A percentile compares a stretch with the other conserved stretches of the same genome.
These are phyloP conservation scores for Recurvirostra avosetta DNA, from an alignment of 2,113 vertebrate species.

Conservation along the genomic window DNA sequence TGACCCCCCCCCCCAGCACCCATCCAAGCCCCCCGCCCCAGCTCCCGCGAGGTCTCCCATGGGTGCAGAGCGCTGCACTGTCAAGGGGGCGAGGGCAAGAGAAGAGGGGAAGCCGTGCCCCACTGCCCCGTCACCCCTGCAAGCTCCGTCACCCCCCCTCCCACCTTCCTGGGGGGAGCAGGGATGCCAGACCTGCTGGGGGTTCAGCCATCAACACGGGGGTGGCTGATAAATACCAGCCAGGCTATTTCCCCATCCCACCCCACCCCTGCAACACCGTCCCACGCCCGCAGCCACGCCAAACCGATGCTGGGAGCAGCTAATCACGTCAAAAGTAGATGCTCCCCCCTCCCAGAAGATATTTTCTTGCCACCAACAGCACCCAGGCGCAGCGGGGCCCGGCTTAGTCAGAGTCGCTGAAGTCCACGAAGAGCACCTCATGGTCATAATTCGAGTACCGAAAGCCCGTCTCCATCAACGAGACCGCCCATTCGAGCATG, in stretches of 20 bases:
- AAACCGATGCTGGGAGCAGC: background rate
- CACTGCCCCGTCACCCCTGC: background rate
- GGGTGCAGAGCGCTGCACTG: background rate
- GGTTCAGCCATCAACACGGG: fast-evolving
- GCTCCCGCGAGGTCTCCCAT: background rate
- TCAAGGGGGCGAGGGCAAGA: fast-evolving
- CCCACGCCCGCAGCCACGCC: background rate
- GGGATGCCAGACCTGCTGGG: background rate
- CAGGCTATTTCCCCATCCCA: background rate
- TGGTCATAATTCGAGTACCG: background rate
- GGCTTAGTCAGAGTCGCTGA: background rate
- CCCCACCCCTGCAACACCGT: background rate
- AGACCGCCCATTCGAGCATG: slow-evolving; percentile 63
- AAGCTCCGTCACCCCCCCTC: background rate
- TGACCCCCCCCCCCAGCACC: too few relatives aligned
- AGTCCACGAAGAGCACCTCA: background rate
- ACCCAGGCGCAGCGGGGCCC: fast-evolving
- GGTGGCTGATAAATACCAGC: background rate
- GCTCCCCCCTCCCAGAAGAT: background rate
- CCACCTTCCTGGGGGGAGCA: fast-evolving
- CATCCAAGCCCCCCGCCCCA: fast-evolving
- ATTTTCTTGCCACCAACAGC: background rate
- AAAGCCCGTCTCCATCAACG: slow-evolving; percentile 10
- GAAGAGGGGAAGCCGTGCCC: background rate
- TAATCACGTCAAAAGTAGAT: background rate